Percentiles rank a stretch among this genome's conserved stretches.
phyloP scores from a whole-genome alignment of 2,797 vertebrate species.

The Oryzias sinensis region DNA sequence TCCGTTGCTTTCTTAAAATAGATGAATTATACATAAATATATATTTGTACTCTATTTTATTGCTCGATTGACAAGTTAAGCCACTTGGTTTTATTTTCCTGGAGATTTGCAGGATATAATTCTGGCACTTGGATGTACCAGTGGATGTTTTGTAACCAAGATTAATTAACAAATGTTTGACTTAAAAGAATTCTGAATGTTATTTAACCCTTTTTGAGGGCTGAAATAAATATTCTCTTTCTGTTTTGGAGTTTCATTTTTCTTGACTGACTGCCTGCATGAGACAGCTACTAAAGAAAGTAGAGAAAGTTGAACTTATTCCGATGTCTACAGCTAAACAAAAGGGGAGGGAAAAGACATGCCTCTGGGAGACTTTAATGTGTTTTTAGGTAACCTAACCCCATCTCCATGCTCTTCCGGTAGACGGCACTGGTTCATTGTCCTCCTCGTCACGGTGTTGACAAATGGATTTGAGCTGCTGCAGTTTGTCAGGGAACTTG shows the following conservation, averaged over 20 bases:
- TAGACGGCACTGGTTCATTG: slow-evolving; percentile 9
- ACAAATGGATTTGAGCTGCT: slow-evolving; percentile 23
- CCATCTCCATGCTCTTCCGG: neutral
- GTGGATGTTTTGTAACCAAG: slow-evolving; percentile 54
- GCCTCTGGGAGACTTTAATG: neutral
- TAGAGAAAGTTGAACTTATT: neutral
- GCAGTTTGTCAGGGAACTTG: neutral
- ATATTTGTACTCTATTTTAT: slow-evolving; percentile 78
- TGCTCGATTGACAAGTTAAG: slow-evolving; percentile 55
- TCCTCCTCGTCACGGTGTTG: slow-evolving; percentile 18
- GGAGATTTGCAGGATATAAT: slow-evolving; percentile 36
- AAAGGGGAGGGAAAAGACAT: neutral
- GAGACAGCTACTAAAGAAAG: neutral
- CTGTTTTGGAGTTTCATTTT: slow-evolving; percentile 17
- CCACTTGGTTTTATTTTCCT: slow-evolving; percentile 53
- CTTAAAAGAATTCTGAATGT: slow-evolving; percentile 58
- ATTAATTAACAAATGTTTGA: slow-evolving; percentile 60
- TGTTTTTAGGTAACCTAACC: slow-evolving; percentile 2
- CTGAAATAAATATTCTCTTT: slow-evolving; percentile 59
- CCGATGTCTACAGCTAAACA: neutral
- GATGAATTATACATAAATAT: slow-evolving; percentile 63
- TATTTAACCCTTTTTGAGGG: slow-evolving; percentile 53
- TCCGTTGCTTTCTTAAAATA: slow-evolving; percentile 63
- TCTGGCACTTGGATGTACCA: slow-evolving; percentile 39
- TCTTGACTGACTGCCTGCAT: neutral